Base-by-base conservation (phyloP, 2,113 vertebrate species). In the Phyllostomus discolor region DNA sequence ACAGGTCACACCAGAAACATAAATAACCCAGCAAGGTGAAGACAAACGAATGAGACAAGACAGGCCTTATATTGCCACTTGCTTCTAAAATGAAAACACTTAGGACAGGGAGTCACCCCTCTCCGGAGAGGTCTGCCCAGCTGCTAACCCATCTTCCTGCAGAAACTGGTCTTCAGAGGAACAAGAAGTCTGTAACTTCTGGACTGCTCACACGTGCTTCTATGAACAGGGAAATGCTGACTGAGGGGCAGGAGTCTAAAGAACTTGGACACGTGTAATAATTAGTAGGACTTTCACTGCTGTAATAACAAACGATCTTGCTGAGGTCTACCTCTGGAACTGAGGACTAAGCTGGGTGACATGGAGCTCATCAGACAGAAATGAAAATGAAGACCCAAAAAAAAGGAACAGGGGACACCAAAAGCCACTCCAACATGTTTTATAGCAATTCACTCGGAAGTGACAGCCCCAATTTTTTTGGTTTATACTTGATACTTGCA, bases 161-260 rank as follows among this genome's bases (percentile, higher is more conserved):
- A 91, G 72, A 80, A 88, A 66, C 12, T 75, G 38, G 5, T 75
- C 31, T 92, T 78, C 41, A 59, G n/a, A 85, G 38, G 24, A 93
- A 85, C 57, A 24, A 80, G 50, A 12, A 72, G n/a, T 59, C 28
- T 78, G 67, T 80, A 59, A 35, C 57, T 90, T 94, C 38, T 43
- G 22, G 81, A 73, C 75, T 43, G 31, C 31, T 38, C 33, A 7
- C 1, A 1, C 6, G 28, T 31, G 38, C 43, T 31, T 95, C 64
- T 54, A 35, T 41, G 62, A 70, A 33, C 5, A 95, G 72, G 10
- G 83, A 64, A 94, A 46, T 26, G 31, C 2, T 62, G n/a, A 24
- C 43, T 26, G 52, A 78, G 24, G 28, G 8, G 38, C 10, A 9
- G 26, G 69, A 87, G 4, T 6, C 17, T 52, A 35, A 48, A 26